Base-by-base conservation (phyloP, 2,797 vertebrate species). In the Bradypus variegatus region DNA sequence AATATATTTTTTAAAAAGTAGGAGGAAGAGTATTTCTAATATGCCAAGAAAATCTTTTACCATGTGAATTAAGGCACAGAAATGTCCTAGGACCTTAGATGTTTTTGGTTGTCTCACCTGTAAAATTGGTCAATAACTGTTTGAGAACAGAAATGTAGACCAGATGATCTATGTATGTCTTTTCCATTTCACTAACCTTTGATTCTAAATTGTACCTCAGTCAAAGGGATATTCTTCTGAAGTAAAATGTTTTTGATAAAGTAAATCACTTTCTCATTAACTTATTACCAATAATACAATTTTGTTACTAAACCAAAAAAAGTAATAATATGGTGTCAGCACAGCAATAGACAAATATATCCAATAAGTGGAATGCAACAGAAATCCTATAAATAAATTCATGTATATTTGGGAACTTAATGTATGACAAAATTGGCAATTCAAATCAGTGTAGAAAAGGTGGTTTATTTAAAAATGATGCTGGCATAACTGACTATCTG, bases 301-400 rank as follows among this genome's bases (percentile, higher is more conserved):
- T 55, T 55, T 55, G 53, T 18, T 55, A 55, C 53, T 19, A 55
- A 55, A 19, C 53, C 10, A 58, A 58, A 58, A 58, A 58, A 18
- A 58, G 14, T 50, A 58, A 58, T 58, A 58, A 58, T 33, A 31
- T 9, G 15, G 41, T 93, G 45, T 84, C 82, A 92, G 58, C 53
- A 78, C 50, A 94, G 80, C 50, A 92, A 45, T 31, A 93, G 73
- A 89, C 38, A 94, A 94, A 89, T 19, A 60, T 16, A 90, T 41
- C 25, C 70, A 86, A 76, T 29, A 16, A 19, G 60, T 84, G 19
- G 72, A 92, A 90, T 86, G 38, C 11, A 79, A 94, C 36, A 92
- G 77, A 82, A 79, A 93, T n/a, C 48, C 45, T n/a, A 90, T 60
- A 91, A 92, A 88, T 91, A 69, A 90, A 94, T 86, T 64, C 64